phyloP scores from a whole-genome alignment of 2,888 invertebrate genomes.

The Escarpia spicata region DNA sequence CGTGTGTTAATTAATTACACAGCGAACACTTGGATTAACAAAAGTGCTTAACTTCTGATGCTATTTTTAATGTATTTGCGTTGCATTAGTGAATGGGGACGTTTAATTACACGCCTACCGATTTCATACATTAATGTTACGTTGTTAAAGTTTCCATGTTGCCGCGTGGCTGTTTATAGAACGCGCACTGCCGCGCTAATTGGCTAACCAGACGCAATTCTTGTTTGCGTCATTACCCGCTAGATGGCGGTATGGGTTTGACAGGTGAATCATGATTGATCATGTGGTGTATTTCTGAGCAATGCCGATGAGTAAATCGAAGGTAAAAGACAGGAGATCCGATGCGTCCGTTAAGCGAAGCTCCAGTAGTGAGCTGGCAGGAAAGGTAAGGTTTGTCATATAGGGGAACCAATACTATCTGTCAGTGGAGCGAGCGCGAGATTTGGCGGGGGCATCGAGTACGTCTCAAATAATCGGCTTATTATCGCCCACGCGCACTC shows the following conservation, averaged over 20 bases:
- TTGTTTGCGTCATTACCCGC: slow-evolving; percentile 1
- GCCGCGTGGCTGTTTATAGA: background rate
- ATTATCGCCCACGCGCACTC: slow-evolving; percentile 8
- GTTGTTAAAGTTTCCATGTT: background rate
- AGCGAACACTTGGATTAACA: background rate
- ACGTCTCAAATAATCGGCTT: slow-evolving; percentile 9
- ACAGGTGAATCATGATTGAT: slow-evolving; percentile 12
- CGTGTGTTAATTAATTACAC: background rate
- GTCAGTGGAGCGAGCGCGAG: background rate
- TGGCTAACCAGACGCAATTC: background rate
- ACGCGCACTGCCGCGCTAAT: slow-evolving; percentile 6
- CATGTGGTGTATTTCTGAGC: background rate
- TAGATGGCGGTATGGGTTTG: slow-evolving; percentile 11
- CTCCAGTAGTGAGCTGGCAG: slow-evolving; percentile 8
- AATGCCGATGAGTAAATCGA: background rate
- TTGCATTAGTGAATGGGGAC: background rate
- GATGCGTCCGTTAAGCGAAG: slow-evolving; percentile 9
- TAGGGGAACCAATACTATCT: background rate
- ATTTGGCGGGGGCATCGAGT: slow-evolving; percentile 16
- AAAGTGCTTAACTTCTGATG: background rate
- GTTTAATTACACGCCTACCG: slow-evolving; percentile 1
- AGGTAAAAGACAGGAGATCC: slow-evolving; percentile 1
- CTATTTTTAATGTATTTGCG: background rate
- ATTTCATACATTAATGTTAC: background rate
- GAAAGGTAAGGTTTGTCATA: slow-evolving; percentile 3